A percentile compares a stretch with the other conserved stretches of the same genome.
Evolutionary conservation across 2,797 vertebrate genomes (phyloP).

Genomic region (Thaleichthys pacificus): DNA sequence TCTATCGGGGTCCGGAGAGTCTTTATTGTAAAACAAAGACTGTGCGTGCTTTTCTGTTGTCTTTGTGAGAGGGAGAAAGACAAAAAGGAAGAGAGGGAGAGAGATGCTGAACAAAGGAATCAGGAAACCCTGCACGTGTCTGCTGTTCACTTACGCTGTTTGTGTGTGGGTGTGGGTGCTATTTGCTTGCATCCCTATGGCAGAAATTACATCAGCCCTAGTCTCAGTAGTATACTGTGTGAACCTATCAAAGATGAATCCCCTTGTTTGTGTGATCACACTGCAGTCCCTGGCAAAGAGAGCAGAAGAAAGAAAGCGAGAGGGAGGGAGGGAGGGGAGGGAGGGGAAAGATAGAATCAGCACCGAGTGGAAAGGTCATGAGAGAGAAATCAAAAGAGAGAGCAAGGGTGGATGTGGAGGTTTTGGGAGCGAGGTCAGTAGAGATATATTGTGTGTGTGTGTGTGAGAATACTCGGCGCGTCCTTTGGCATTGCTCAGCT

Average conservation of each 20-base stretch:
- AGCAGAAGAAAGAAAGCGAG: neutral
- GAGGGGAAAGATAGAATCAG: conserved; percentile 1
- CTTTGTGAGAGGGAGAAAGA: neutral
- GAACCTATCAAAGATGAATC: conserved; percentile 41
- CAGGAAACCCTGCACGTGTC: neutral
- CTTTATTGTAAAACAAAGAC: too few species aligned
- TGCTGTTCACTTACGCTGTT: neutral
- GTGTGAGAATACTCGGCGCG: too few species aligned
- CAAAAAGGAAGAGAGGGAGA: neutral
- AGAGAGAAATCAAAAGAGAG: conserved; percentile 13
- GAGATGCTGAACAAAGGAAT: neutral
- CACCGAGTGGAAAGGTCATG: neutral
- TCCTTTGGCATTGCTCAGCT: too few species aligned
- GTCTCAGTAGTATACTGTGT: conserved; percentile 1
- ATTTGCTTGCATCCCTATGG: conserved; percentile 18
- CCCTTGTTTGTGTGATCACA: conserved; percentile 33
- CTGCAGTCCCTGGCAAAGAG: conserved; percentile 7
- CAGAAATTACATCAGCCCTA: conserved; percentile 33
- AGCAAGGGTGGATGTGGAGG: too few species aligned
- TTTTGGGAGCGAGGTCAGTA: neutral
- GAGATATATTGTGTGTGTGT: neutral
- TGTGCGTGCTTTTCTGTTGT: too few species aligned
- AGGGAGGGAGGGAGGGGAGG: too few species aligned
- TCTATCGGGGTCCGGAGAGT: too few species aligned
- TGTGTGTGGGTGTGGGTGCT: neutral